These are phyloP conservation scores for Dasypogon diadema DNA, from an alignment of 2,888 invertebrate genomes.

Conservation along the genomic window DNA sequence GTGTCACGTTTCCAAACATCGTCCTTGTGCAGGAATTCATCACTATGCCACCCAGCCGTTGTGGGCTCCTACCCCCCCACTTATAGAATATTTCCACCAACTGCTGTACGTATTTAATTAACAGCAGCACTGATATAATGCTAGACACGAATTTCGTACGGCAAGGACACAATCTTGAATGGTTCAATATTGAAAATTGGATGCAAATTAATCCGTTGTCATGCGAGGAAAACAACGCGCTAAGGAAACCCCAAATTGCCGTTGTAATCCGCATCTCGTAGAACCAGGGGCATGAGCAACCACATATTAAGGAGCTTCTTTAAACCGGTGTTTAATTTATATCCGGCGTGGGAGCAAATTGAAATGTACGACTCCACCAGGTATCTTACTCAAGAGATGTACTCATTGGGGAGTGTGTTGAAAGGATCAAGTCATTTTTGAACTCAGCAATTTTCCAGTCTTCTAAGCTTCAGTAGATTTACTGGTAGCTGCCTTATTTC, in stretches of 20 bases:
- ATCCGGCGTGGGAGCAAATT: neutral
- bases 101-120: neutral
- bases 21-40: neutral
- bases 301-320: no score
- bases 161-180: conserved; percentile 1
- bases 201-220: conserved; percentile 22
- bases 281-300: neutral
- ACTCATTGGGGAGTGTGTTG: neutral
- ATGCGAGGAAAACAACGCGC: neutral
- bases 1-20: conserved; percentile 19
- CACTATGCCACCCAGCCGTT: no score
- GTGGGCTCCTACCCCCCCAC: no score
- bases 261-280: neutral
- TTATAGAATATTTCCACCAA: no score
- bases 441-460: neutral
- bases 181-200: conserved; percentile 5
- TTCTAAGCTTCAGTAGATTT: neutral
- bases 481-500: neutral
- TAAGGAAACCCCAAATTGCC: neutral
- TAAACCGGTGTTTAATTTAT: neutral
- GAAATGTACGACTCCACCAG: neutral
- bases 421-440: neutral
- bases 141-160: neutral
- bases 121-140: neutral
- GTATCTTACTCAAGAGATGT: neutral